Conservation (phyloP, 2,113 vertebrate species). For the Hassar affinis region DNA sequence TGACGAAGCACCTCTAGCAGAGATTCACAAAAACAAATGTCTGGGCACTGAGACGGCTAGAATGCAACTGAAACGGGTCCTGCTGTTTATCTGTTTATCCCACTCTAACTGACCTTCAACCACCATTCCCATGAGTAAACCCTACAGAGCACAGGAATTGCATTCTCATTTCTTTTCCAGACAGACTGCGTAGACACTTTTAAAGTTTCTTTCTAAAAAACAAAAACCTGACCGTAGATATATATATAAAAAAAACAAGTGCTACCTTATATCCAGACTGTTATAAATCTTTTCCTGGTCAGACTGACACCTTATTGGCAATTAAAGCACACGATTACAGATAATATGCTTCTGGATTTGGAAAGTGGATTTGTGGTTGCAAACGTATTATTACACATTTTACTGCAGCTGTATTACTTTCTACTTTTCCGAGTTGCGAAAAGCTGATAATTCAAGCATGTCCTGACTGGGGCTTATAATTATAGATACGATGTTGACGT, state of each 20-base stretch:
- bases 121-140: too few relatives aligned
- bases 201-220: background rate
- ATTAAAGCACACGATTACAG: background rate
- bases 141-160: too few relatives aligned
- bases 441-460: background rate
- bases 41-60: too few relatives aligned
- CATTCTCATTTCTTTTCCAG: too few relatives aligned
- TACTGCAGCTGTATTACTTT: background rate
- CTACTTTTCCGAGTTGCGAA: background rate
- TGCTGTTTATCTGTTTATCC: too few relatives aligned
- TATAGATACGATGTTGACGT: slow-evolving; percentile 10
- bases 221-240: background rate
- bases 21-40: too few relatives aligned
- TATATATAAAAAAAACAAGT: background rate
- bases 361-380: background rate
- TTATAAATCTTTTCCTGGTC: background rate
- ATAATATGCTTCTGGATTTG: background rate
- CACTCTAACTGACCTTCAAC: too few relatives aligned
- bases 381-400: background rate
- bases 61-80: too few relatives aligned
- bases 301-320: background rate
- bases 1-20: too few relatives aligned
- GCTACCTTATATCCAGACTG: background rate
- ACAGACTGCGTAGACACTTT: background rate
- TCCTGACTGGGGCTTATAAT: slow-evolving; percentile 19